Base-by-base conservation (phyloP, 1,140 invertebrate genomes). In the Meloidogyne chitwoodi region DNA sequence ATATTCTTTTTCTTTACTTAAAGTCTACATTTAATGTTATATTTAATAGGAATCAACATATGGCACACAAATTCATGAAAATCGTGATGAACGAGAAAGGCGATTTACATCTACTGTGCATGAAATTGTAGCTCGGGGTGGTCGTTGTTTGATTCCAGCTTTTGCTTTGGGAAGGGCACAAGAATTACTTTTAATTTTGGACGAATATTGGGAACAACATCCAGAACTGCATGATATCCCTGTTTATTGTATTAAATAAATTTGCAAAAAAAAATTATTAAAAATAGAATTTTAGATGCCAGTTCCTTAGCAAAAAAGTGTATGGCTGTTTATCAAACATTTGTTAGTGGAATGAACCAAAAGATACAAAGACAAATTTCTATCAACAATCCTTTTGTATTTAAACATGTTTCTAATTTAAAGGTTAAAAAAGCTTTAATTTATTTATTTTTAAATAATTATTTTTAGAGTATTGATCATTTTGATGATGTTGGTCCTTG, bases 311-410 rank as follows among this genome's bases (percentile, higher is more conserved):
- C 97, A 2, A 99, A 99, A 88, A 99, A 99, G 87, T 99, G 97
- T 87, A 99, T 99, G 96, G 93, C 94, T 75, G 96, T 99, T 0
- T 99, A 99, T 89, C 96, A 99, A 88, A 99, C 96, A 0, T 99
- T 98, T 87, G 93, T 99, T 0, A 97, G 98, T 89, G 95, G 96
- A 0, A 99, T 99, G 97, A 99, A 99, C 88, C 94, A 98, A 81
- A 92, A 92, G 85, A 99, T 99, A 80, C 90, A 93, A 24, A 88
- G 94, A 10, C 96, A 99, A 89, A 98, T 99, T 83, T 93, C 94
- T 0, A 93, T 98, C 41, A 97, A 96, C 87, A 99, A 99, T 90
- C 97, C 97, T 0, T 99, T 99, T 89, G 93, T 98, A 2, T 99
- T 99, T 88, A 93, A 96, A 83, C 96, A 99, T 85, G 98, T 99